Evolutionary conservation across 2,888 invertebrate species (phyloP), one percentile per base, ranked within the genome.

Genomic region (Lepidocyrtoides sp.): DNA sequence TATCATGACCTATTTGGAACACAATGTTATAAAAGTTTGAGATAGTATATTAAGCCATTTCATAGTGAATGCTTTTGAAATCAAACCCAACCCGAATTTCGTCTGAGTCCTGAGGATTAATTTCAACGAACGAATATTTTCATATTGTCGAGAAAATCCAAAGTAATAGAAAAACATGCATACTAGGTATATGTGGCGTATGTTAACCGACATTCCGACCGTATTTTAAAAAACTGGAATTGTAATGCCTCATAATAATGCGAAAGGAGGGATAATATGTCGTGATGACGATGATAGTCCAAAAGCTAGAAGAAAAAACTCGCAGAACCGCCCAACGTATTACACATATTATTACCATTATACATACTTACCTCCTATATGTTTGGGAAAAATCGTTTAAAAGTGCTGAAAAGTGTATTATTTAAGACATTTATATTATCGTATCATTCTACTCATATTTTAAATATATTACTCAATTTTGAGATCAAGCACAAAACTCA

Each of bases 1-100:
- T n/a, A n/a, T n/a, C 29, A 12, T 63, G 63, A 63, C 63, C 63
- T 63, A 63, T 63, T 63, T 63, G 63, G 63, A 63, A 29, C 63
- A 63, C 63, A 63, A 63, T 63, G 29, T 26, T n/a, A n/a, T n/a
- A n/a, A 5, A 26, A 63, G 63, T 63, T 29, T 23, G 63, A 26
- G n/a, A n/a, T n/a, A n/a, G 29, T 63, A 26, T 63, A 7, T 17
- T 57, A n/a, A 4, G 20, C 57, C 20, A 57, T 57, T 57, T 57
- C 20, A 20, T 57, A 36, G 7, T 36, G 36, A 36, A 36, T 36
- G 36, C 36, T 36, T 36, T 4, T 36, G 36, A 36, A 36, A 4
- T 36, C 36, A 4, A 36, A 2, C 36, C 3, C 7, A 36, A 7
- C 36, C 36, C 3, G 3, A 36, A 7, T 36, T 36, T 36, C 7